Evolutionary conservation across 2,888 invertebrate genomes (phyloP).

Genomic region (Xestia xanthographa): DNA sequence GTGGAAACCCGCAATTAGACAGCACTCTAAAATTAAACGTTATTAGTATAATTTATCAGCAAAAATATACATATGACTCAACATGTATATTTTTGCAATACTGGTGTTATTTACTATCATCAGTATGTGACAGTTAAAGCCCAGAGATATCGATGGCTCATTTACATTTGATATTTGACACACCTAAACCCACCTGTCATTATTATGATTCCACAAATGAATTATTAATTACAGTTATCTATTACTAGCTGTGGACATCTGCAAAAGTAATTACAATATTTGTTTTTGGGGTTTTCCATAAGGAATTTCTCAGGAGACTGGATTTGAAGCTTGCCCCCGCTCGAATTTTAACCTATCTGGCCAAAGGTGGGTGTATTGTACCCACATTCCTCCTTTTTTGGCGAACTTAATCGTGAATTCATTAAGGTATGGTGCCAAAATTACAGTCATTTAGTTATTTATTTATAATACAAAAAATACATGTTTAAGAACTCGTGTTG

Average conservation of each 20-base stretch:
- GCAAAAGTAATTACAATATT: constrained; percentile 17
- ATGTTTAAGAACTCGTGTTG: too few relatives aligned
- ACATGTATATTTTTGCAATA: constrained; percentile 38
- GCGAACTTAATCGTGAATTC: background rate
- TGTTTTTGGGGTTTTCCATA: background rate
- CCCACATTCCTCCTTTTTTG: background rate
- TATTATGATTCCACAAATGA: constrained; percentile 49
- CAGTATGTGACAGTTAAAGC: constrained; percentile 30
- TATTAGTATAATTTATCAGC: constrained; percentile 14
- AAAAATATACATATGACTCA: too few relatives aligned
- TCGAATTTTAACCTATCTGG: background rate
- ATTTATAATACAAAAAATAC: too few relatives aligned
- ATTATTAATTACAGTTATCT: constrained; percentile 49
- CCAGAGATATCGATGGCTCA: constrained; percentile 56
- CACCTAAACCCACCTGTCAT: constrained; percentile 56
- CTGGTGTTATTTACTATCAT: constrained; percentile 33
- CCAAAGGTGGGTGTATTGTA: background rate
- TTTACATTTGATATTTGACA: constrained; percentile 59
- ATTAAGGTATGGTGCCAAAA: background rate
- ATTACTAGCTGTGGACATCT: constrained; percentile 17
- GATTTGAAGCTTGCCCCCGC: too few relatives aligned
- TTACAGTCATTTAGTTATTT: background rate
- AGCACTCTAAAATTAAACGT: background rate
- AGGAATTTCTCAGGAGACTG: background rate
- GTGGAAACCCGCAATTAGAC: background rate